Evolutionary conservation across 2,888 invertebrate species (phyloP).

Genomic region (Pteria penguin): DNA sequence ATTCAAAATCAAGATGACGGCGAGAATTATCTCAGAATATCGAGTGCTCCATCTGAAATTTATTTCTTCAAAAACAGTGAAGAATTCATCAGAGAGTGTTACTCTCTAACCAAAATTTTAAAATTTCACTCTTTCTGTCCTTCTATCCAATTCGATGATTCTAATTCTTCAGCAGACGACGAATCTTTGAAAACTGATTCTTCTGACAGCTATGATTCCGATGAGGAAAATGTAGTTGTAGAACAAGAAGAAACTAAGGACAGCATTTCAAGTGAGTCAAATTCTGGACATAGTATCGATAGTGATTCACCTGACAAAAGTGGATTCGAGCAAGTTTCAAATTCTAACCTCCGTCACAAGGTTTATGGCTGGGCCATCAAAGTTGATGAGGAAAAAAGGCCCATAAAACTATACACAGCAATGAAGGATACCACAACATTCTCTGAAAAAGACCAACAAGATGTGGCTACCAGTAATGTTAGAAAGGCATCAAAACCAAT

Average conservation of each 20-base stretch:
- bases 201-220: background rate
- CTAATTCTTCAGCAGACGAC: background rate
- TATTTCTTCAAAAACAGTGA: slow-evolving; percentile 23
- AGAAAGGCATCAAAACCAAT: background rate
- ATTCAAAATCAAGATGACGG: background rate
- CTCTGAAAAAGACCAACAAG: background rate
- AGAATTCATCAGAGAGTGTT: slow-evolving; percentile 31
- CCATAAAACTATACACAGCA: slow-evolving; percentile 6
- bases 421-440: background rate
- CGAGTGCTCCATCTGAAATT: slow-evolving; percentile 35
- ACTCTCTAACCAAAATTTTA: slow-evolving; percentile 35
- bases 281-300: background rate
- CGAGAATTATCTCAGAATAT: slow-evolving; percentile 30
- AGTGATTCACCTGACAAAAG: background rate
- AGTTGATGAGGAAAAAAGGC: background rate
- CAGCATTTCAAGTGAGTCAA: background rate
- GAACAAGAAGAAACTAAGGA: background rate
- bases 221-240: too few relatives aligned
- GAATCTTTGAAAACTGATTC: background rate
- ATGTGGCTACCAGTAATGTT: background rate
- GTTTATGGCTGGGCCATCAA: background rate
- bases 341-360: background rate
- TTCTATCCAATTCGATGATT: slow-evolving; percentile 30
- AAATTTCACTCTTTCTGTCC: slow-evolving; percentile 35
- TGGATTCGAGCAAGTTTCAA: background rate